Evolutionary conservation across 1,140 invertebrate species (phyloP).

Genomic region (Proctacanthus coquilletti): DNA sequence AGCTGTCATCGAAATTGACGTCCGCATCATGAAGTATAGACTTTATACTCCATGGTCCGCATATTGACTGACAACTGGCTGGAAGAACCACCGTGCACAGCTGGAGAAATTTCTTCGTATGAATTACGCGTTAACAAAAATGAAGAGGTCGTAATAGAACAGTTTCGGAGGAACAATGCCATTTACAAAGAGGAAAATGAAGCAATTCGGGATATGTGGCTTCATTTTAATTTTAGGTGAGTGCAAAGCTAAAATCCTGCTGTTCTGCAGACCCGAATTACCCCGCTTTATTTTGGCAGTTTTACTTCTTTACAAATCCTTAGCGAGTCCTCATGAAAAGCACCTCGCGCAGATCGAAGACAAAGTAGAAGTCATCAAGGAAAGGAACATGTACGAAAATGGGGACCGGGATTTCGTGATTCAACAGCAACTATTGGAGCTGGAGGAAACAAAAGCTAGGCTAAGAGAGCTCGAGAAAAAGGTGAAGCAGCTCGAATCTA

Average conservation of each 20-base stretch:
- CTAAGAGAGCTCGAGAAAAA: conserved; percentile 56
- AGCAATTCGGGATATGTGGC: conserved; percentile 26
- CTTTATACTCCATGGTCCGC: too few relatives aligned
- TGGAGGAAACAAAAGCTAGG: conserved; percentile 41
- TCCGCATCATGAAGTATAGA: too few relatives aligned
- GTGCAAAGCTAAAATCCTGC: conserved; percentile 9
- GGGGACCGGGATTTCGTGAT: conserved; percentile 11
- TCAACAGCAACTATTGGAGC: conserved; percentile 33
- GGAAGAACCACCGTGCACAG: too few relatives aligned
- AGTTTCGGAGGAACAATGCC: too few relatives aligned
- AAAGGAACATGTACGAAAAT: conserved; percentile 2
- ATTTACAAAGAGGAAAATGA: conserved; percentile 22
- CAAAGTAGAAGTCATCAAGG: background rate
- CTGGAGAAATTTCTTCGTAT: too few relatives aligned
- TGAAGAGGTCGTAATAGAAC: too few relatives aligned
- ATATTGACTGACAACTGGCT: too few relatives aligned
- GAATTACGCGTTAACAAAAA: too few relatives aligned
- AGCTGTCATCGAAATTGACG: too few relatives aligned
- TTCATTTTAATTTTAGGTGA: conserved; percentile 27
- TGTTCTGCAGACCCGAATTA: background rate
- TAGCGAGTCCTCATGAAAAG: conserved; percentile 19
- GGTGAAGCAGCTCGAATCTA: conserved; percentile 49
- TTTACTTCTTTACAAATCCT: conserved; percentile 30
- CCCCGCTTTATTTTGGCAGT: conserved; percentile 15
- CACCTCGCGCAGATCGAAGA: conserved; percentile 6